These are phyloP conservation scores for Ecdyonurus torrentis DNA, from an alignment of 2,888 invertebrate species.

Conservation along the genomic window DNA sequence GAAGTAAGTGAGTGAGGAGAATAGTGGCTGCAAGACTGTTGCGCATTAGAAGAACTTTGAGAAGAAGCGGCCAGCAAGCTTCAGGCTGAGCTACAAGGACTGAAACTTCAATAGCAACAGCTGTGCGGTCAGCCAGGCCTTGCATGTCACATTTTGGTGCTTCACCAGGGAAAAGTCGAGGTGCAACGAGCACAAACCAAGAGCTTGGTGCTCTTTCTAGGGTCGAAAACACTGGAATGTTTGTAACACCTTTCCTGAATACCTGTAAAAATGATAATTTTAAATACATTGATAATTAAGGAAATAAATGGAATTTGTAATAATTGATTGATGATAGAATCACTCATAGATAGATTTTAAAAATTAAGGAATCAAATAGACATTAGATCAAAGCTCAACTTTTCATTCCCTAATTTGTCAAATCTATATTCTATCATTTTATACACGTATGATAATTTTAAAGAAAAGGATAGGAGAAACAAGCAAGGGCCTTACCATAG, in stretches of 20 bases:
- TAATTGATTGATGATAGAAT: no score
- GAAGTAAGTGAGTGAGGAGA: constrained; percentile 25
- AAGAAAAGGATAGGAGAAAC: no score
- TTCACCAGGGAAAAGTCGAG: constrained; percentile 33
- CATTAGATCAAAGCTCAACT: no score
- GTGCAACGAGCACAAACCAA: constrained; percentile 53
- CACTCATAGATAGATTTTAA: no score
- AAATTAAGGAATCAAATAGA: no score
- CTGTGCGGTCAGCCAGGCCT: constrained; percentile 29
- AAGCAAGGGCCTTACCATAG: no score
- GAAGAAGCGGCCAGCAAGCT: constrained; percentile 54
- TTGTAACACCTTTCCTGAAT: constrained; percentile 37
- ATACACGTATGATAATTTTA: neutral
- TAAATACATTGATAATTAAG: no score
- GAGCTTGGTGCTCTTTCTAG: constrained; percentile 37
- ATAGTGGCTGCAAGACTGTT: constrained; percentile 42
- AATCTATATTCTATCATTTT: no score
- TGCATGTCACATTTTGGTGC: constrained; percentile 15
- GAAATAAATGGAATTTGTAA: no score
- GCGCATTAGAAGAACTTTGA: constrained; percentile 49
- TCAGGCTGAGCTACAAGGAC: constrained; percentile 61
- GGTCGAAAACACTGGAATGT: constrained; percentile 35
- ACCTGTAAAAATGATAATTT: constrained; percentile 29
- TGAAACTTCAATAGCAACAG: constrained; percentile 49
- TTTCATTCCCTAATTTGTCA: no score